Evolutionary conservation across 2,888 invertebrate genomes (phyloP).

Genomic region (Limenitis camilla): DNA sequence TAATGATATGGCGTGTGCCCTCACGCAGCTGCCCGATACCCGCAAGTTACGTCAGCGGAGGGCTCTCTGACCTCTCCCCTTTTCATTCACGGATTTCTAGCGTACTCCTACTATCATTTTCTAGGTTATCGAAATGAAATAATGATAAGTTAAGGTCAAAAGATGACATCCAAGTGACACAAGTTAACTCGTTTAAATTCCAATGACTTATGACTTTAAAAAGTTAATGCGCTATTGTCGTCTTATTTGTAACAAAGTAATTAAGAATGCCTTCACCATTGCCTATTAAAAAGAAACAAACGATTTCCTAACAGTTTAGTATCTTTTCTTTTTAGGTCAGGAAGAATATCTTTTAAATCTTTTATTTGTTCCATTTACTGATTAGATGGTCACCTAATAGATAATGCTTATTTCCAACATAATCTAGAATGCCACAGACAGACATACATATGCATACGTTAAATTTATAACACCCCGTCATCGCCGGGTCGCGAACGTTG

Average conservation of each 20-base stretch:
- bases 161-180: neutral
- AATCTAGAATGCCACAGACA: no score
- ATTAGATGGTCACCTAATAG: no score
- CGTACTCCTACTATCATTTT: slow-evolving; percentile 16
- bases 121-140: slow-evolving; percentile 18
- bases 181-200: neutral
- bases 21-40: slow-evolving; percentile 28
- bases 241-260: neutral
- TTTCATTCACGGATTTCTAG: slow-evolving; percentile 40
- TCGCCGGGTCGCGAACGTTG: no score
- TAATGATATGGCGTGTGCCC: slow-evolving; percentile 14
- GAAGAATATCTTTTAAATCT: no score
- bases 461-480: no score
- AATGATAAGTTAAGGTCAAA: slow-evolving; percentile 1
- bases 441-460: no score
- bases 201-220: neutral
- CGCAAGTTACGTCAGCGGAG: slow-evolving; percentile 28
- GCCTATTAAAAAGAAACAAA: no score
- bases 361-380: no score
- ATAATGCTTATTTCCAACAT: no score
- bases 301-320: no score
- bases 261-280: no score
- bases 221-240: neutral
- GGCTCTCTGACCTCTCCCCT: slow-evolving; percentile 32
- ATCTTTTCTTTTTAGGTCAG: no score